Percentiles rank a stretch among this genome's conserved stretches.
These are phyloP conservation scores for Actinia tenebrosa DNA, from an alignment of 64 coral and sea anemone genomes.

Conservation along the genomic window DNA sequence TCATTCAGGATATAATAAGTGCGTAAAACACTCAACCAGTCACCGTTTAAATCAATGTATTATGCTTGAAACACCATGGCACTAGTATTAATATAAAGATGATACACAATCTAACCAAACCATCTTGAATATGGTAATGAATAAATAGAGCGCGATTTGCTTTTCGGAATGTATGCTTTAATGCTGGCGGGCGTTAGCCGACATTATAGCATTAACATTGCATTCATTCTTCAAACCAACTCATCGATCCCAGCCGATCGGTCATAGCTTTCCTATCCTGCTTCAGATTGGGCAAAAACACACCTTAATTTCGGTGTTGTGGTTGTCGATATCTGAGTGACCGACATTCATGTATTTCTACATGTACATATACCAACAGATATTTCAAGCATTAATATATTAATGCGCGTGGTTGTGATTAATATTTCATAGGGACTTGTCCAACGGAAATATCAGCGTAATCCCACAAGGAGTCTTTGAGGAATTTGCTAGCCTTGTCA, in stretches of 20 bases:
- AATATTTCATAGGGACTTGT: background rate
- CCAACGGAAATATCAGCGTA: constrained; percentile 6
- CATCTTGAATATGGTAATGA: background rate
- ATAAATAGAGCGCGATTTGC: background rate
- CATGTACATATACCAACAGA: too few species aligned
- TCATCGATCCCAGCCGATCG: too few species aligned
- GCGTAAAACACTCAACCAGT: too few species aligned
- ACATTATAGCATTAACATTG: constrained; percentile 1
- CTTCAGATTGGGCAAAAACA: background rate
- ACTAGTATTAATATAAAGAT: too few species aligned
- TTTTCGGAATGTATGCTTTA: too few species aligned
- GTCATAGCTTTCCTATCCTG: too few species aligned
- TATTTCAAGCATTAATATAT: background rate
- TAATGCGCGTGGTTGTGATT: background rate
- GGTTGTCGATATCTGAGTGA: background rate
- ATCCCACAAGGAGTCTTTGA: constrained; percentile 6
- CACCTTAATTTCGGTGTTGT: background rate
- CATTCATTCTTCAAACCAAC: background rate
- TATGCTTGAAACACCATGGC: too few species aligned
- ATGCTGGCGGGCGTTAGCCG: background rate
- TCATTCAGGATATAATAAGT: background rate
- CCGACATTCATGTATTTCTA: too few species aligned
- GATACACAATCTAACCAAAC: background rate
- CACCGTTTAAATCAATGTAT: too few species aligned
- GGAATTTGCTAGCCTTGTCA: background rate